A percentile compares a stretch with the other conserved stretches of the same genome.
These are phyloP conservation scores for Ramphastos sulfuratus DNA, from an alignment of 2,113 vertebrate genomes.

Conservation along the genomic window DNA sequence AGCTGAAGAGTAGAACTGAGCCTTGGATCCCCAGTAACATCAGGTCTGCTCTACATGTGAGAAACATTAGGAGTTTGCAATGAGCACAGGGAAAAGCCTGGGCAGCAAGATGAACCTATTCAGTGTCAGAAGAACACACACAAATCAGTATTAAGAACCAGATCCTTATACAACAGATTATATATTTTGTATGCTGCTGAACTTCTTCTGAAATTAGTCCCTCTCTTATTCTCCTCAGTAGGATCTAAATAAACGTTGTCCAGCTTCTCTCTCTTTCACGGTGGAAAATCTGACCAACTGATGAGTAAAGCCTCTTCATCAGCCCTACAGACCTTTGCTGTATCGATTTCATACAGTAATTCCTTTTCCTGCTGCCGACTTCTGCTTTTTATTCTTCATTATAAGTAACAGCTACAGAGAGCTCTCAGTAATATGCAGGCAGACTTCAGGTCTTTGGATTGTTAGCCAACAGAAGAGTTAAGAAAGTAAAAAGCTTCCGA, in stretches of 20 bases:
- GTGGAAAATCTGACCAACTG: neutral
- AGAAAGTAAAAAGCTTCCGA: neutral
- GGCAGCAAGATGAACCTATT: neutral
- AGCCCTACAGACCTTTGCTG: neutral
- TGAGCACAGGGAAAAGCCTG: neutral
- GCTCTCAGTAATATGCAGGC: neutral
- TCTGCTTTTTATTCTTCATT: neutral
- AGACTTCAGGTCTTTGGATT: neutral
- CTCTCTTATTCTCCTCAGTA: neutral
- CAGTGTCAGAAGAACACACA: neutral
- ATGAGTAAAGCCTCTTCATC: neutral
- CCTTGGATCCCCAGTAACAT: neutral
- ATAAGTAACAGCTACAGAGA: neutral
- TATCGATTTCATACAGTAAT: neutral
- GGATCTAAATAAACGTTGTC: neutral
- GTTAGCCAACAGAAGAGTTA: neutral
- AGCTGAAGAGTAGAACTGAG: neutral
- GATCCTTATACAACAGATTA: neutral
- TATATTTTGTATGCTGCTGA: neutral
- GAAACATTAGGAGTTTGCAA: neutral
- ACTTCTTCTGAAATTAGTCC: neutral
- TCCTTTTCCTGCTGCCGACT: neutral
- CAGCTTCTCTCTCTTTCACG: neutral
- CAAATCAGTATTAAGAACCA: neutral
- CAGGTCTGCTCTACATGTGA: accelerated